These are phyloP conservation scores for Cottoperca gobio DNA, from an alignment of 2,797 vertebrate species.

Conservation along the genomic window DNA sequence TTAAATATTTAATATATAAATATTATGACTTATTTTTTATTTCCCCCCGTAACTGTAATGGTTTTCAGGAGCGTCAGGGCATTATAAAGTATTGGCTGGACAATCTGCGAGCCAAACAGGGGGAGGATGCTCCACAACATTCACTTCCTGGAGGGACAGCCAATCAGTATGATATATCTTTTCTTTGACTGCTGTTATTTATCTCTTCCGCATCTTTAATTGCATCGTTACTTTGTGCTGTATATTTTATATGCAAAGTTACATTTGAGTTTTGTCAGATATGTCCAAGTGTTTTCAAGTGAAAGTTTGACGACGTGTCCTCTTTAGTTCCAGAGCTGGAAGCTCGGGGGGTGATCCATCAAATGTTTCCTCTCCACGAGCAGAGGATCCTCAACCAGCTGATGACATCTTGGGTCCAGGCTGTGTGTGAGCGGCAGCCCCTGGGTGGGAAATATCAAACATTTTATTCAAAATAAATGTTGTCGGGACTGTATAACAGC, in stretches of 20 bases:
- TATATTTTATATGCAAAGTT: not conserved
- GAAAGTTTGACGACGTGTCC: not conserved
- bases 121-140: conserved; percentile 94
- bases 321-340: conserved; percentile 90
- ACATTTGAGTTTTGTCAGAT: not conserved
- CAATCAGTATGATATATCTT: conserved; percentile 86
- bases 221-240: not conserved
- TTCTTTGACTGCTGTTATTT: not conserved
- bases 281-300: not conserved
- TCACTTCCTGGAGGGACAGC: conserved; percentile 94
- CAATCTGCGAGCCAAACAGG: conserved; percentile 93
- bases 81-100: conserved; percentile 95
- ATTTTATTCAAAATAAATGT: not conserved
- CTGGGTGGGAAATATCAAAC: conserved; percentile 81
- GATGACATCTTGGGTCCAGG: conserved; percentile 96
- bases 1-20: too few relatives aligned
- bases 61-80: conserved; percentile 91
- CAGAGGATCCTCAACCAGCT: conserved; percentile 93
- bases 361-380: conserved; percentile 94
- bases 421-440: conserved; percentile 92
- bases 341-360: conserved; percentile 91
- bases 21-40: not conserved
- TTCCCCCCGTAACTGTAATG: not conserved
- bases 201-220: not conserved
- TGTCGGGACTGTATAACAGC: not conserved